Percentiles rank a stretch among this genome's conserved stretches.
Conservation (phyloP, 2,888 invertebrate genomes). For the Synanthedon formicaeformis region DNA sequence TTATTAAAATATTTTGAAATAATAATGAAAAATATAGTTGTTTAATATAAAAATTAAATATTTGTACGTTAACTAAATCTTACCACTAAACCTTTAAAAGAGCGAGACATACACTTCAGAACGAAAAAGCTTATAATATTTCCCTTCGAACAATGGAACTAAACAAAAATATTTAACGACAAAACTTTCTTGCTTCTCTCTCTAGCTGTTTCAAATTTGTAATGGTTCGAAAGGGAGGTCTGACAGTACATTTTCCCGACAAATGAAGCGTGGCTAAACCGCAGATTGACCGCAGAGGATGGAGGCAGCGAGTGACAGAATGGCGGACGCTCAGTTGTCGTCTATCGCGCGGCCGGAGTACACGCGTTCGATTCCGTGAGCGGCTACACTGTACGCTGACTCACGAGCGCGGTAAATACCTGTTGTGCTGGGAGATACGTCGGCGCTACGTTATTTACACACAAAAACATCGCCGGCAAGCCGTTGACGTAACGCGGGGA, state of each 20-base stretch:
- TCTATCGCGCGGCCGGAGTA: slow-evolving; percentile 50
- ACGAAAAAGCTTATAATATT: slow-evolving; percentile 64
- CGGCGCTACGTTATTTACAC: slow-evolving; percentile 8
- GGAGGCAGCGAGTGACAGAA: slow-evolving; percentile 70
- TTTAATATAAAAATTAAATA: too few species aligned
- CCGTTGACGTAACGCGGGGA: slow-evolving; percentile 34
- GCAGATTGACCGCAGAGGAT: slow-evolving; percentile 72
- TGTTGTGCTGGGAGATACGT: slow-evolving; percentile 25
- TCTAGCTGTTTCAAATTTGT: slow-evolving; percentile 17
- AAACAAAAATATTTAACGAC: slow-evolving; percentile 63
- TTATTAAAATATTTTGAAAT: background rate
- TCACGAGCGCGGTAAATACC: slow-evolving; percentile 35
- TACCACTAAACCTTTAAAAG: slow-evolving; percentile 30
- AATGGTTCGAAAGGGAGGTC: slow-evolving; percentile 37
- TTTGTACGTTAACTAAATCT: slow-evolving; percentile 8
- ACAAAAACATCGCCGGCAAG: slow-evolving; percentile 12
- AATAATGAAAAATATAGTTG: too few species aligned
- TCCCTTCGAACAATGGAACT: slow-evolving; percentile 60
- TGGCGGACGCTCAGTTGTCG: slow-evolving; percentile 65
- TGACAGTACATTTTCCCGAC: slow-evolving; percentile 62
- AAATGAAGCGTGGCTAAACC: slow-evolving; percentile 72
- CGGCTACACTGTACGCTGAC: slow-evolving; percentile 15
- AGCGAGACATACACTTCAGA: slow-evolving; percentile 39
- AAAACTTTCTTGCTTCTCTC: slow-evolving; percentile 54
- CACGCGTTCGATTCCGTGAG: slow-evolving; percentile 39